phyloP scores from a whole-genome alignment of 2,113 vertebrate genomes.

The Hippocampus mohnikei region DNA sequence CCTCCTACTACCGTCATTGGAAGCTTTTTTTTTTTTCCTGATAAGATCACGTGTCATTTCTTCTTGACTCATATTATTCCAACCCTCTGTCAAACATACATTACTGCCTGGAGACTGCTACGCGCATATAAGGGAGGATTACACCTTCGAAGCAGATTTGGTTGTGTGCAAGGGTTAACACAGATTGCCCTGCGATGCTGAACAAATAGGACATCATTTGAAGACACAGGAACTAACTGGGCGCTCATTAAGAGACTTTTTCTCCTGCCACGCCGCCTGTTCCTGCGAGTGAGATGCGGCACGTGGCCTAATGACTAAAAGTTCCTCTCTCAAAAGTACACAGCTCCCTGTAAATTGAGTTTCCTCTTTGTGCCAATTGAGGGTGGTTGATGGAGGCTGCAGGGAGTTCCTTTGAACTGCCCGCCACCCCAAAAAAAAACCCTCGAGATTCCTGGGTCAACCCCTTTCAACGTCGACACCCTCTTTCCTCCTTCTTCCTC shows the following conservation, averaged over 20 bases:
- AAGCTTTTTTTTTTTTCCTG: constrained; percentile 37
- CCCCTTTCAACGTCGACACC: constrained; percentile 21
- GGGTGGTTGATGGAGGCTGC: constrained; percentile 78
- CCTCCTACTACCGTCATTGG: constrained; percentile 46
- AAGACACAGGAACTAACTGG: constrained; percentile 68
- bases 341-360: constrained; percentile 73
- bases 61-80: neutral
- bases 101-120: constrained; percentile 73
- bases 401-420: constrained; percentile 73
- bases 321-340: constrained; percentile 80
- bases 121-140: constrained; percentile 77
- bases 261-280: constrained; percentile 69
- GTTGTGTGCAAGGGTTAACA: constrained; percentile 71
- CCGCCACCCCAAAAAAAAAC: constrained; percentile 37
- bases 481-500: constrained; percentile 10
- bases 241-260: constrained; percentile 63
- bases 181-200: constrained; percentile 64
- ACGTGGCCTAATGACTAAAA: constrained; percentile 80
- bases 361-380: constrained; percentile 79
- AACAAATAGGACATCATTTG: constrained; percentile 70
- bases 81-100: constrained; percentile 9
- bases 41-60: constrained; percentile 33
- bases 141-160: constrained; percentile 78
- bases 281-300: constrained; percentile 72
- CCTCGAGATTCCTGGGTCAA: constrained; percentile 65